Evolutionary conservation across 2,888 invertebrate species (phyloP), one percentile per base, ranked within the genome.

Genomic region (Xylota segnis): DNA sequence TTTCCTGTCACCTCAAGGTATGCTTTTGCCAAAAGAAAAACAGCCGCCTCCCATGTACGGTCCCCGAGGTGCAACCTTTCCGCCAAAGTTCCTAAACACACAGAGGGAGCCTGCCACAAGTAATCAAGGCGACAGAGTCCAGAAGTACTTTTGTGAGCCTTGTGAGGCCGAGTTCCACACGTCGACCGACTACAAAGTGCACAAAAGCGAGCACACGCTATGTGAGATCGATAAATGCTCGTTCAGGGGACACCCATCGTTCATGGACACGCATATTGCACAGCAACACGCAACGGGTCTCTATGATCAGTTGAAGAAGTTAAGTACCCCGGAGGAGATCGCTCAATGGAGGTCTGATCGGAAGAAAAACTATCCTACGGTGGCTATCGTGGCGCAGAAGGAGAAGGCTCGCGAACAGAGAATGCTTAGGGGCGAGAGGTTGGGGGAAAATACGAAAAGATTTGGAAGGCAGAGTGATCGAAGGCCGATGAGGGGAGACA

Each of bases 201-300:
- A 98, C 91, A 93, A 94, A 87, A 92, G 93, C n/a, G 94, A 95
- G 89, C 98, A 98, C 92, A 94, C 94, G 91, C 94, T 94, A 91
- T 98, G 98, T 90, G 95, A 95, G 65, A 94, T 96, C 66, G 96
- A 96, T 89, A 96, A 96, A 12, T 98, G 98, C 90, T 94, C 93
- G 40, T 97, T 96, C 92, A 93, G 95, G 77, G 97, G 96, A 4
- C 96, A 96, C 90, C 94, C 96, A 4, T 95, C 95, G 91, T 94
- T 97, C 2, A 94, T 98, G 12, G 95, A 95, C 82, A 95, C 95
- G 88, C 98, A 98, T 90, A 94, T 97, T 88, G 94, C 94, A 90
- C 95, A 96, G 94, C 96, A 97, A 92, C 98, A 98, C 92, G 94
- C 94, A 5, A 95, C 96, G n/a, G 98, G 97, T 0, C 92, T 98